These are phyloP conservation scores for Melolontha melolontha DNA, from an alignment of 2,888 invertebrate genomes.

Conservation along the genomic window DNA sequence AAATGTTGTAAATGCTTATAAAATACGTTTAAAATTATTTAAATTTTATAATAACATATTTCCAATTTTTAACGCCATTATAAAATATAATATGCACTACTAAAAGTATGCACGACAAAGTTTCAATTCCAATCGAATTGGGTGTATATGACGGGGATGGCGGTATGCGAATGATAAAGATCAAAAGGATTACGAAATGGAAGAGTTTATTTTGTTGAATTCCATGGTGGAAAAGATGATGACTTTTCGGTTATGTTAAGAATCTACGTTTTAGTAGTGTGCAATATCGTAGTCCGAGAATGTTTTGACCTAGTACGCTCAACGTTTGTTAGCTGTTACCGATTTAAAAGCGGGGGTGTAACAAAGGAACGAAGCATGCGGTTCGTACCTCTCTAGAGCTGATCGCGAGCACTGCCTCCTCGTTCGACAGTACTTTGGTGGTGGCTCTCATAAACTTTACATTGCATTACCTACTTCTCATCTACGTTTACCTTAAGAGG, in stretches of 20 bases:
- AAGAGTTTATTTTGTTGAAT: slow-evolving; percentile 6
- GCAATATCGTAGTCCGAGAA: slow-evolving; percentile 49
- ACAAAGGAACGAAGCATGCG: slow-evolving; percentile 49
- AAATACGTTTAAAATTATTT: too few relatives aligned
- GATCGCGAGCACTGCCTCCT: slow-evolving; percentile 47
- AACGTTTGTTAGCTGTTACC: slow-evolving; percentile 59
- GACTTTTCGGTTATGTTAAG: slow-evolving; percentile 14
- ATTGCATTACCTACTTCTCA: slow-evolving; percentile 56
- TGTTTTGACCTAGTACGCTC: slow-evolving; percentile 59
- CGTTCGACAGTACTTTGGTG: slow-evolving; percentile 44
- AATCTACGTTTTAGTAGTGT: slow-evolving; percentile 16
- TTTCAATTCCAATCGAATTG: too few relatives aligned
- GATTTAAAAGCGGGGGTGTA: slow-evolving; percentile 58
- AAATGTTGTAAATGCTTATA: too few relatives aligned
- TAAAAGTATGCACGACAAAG: too few relatives aligned
- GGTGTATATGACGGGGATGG: not conserved
- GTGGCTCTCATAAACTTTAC: slow-evolving; percentile 40
- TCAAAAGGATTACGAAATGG: not conserved
- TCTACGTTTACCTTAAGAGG: slow-evolving; percentile 53
- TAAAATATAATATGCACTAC: too few relatives aligned
- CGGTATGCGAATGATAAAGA: not conserved
- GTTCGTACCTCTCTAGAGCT: slow-evolving; percentile 49
- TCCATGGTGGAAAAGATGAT: slow-evolving; percentile 36
- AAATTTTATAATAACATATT: too few relatives aligned
- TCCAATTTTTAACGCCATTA: too few relatives aligned